Base-by-base conservation (phyloP, 2,888 invertebrate species). In the Archaeoteleia sp. region DNA sequence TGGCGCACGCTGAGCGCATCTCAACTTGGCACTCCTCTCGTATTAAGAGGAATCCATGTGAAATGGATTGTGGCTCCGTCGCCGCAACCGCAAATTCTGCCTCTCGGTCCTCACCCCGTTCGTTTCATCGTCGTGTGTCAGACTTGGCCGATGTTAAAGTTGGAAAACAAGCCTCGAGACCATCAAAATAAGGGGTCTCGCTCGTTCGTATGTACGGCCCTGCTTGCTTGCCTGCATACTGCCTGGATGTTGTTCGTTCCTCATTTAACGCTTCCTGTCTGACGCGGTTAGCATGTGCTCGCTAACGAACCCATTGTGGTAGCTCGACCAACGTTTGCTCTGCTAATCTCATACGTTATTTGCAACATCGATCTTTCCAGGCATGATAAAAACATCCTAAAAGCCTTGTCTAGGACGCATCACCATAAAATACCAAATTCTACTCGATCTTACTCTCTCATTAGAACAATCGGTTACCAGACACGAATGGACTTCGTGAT, bases 231-330 rank as follows among this genome's bases (percentile, higher is more conserved):
- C 42, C 55, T 63, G 63, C 57, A 51, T 51, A 58, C 62, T 40
- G 58, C 53, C 51, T 30, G 58, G 35, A 27, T 65, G 65, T 67
- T 67, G 65, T 61, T 71, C 67, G 65, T 71, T 62, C 42, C 67
- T 78, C 77, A 72, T 78, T 78, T 79, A 74, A 70, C 74, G 75
- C 60, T 74, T 74, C 71, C 70, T 71, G 77, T 73, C 76, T 78
- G 76, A 73, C 74, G 76, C 71, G 79, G 78, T 82, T 80, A 80
- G 58, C 78, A 66, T 73, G 72, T 73, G 75, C 72, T 78, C 76
- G 76, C 80, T 82, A 82, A 83, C 80, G 81, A 83, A 82, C 77
- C 79, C 75, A 83, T 82, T 81, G 82, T 78, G 80, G 78, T 71
- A 74, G 74, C 76, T 73, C 70, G 73, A 75, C 76, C 77, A 76